Evolutionary conservation across 2,888 invertebrate genomes (phyloP).

Genomic region (Drosophila rellima): DNA sequence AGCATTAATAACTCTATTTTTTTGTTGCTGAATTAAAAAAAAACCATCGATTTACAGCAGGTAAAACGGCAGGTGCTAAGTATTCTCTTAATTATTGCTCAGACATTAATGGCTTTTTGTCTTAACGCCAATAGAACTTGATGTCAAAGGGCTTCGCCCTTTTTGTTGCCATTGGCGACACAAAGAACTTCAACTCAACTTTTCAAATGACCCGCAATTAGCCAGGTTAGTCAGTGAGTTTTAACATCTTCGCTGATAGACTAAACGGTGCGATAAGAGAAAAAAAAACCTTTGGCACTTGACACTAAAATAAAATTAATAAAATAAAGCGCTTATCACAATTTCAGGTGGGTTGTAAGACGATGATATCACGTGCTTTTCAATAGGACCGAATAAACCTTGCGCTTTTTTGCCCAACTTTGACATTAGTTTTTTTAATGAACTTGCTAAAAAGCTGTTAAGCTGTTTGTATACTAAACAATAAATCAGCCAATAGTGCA

Average conservation of each 20-base stretch:
- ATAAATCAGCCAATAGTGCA: neutral
- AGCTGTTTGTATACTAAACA: slow-evolving; percentile 7
- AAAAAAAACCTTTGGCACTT: slow-evolving; percentile 16
- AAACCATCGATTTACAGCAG: neutral
- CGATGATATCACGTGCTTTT: slow-evolving; percentile 72
- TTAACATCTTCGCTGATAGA: slow-evolving; percentile 10
- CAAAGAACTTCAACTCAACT: neutral
- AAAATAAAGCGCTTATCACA: slow-evolving; percentile 18
- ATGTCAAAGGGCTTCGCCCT: slow-evolving; percentile 18
- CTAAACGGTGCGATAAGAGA: slow-evolving; percentile 8
- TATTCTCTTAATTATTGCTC: slow-evolving; percentile 19
- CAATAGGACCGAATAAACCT: neutral
- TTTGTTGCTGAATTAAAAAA: neutral
- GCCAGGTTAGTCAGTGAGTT: slow-evolving; percentile 17
- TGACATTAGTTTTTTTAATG: slow-evolving; percentile 49
- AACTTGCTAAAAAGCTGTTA: slow-evolving; percentile 50
- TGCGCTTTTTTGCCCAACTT: slow-evolving; percentile 5
- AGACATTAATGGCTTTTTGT: slow-evolving; percentile 46
- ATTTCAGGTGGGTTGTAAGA: slow-evolving; percentile 19
- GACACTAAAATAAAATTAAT: slow-evolving; percentile 13
- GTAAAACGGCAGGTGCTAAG: slow-evolving; percentile 14
- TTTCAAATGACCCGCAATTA: slow-evolving; percentile 6
- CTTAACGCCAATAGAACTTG: slow-evolving; percentile 7
- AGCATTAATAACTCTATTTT: slow-evolving; percentile 14
- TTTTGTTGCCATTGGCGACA: slow-evolving; percentile 3